These are phyloP conservation scores for Danio albolineatus DNA, from an alignment of 2,797 vertebrate species.

Conservation along the genomic window DNA sequence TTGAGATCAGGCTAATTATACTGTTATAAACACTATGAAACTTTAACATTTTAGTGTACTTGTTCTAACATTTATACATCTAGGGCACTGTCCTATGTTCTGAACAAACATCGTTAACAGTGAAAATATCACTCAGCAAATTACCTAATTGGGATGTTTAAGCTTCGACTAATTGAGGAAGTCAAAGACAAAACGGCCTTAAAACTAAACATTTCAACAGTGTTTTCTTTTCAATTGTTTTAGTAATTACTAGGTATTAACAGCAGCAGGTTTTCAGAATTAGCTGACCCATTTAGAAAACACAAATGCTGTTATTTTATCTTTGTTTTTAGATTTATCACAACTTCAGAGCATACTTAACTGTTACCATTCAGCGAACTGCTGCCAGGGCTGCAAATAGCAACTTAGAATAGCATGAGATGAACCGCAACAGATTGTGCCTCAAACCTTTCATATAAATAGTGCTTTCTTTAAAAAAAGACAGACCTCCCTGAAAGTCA, in stretches of 20 bases:
- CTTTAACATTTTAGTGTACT: too few relatives aligned
- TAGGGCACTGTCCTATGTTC: too few relatives aligned
- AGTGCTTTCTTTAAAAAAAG: neutral
- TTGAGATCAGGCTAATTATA: too few relatives aligned
- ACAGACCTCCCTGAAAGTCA: conserved; percentile 24
- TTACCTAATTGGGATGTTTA: too few relatives aligned
- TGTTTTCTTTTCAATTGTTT: neutral
- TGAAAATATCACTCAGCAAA: too few relatives aligned
- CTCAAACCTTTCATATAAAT: neutral
- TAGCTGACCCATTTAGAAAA: conserved; percentile 3
- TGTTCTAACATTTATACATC: too few relatives aligned
- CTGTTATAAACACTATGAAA: too few relatives aligned
- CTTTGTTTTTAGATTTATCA: neutral
- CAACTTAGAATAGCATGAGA: neutral
- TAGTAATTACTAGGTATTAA: neutral
- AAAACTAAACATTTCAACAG: neutral
- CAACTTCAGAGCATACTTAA: neutral
- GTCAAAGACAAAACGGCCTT: neutral
- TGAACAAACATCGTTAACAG: too few relatives aligned
- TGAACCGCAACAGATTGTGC: neutral
- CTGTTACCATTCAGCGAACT: neutral
- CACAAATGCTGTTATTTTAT: neutral
- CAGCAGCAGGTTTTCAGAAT: neutral
- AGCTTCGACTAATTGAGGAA: neutral
- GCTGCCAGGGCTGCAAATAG: neutral